These are phyloP conservation scores for Pelodytes ibericus DNA, from an alignment of 2,797 vertebrate species.

Conservation along the genomic window DNA sequence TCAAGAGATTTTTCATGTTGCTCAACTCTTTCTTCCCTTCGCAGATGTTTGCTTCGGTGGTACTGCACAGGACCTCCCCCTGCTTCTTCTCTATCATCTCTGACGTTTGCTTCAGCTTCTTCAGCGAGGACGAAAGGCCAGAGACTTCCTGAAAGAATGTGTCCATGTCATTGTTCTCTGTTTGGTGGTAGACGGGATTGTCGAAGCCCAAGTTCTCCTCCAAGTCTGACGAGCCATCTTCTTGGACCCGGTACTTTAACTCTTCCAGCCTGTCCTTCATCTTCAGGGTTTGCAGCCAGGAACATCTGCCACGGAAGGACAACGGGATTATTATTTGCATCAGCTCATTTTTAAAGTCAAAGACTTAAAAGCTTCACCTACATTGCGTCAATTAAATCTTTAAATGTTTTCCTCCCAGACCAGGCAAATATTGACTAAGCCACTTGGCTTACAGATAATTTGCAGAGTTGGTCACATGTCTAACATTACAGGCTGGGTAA, in stretches of 20 bases:
- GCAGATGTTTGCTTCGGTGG: conserved; percentile 56
- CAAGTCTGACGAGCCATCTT: conserved; percentile 46
- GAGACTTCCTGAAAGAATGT: conserved; percentile 62
- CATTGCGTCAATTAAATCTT: conserved; percentile 54
- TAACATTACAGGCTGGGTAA: conserved; percentile 36
- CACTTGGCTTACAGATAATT: conserved; percentile 49
- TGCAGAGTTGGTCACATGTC: conserved; percentile 50
- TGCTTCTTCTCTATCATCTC: conserved; percentile 61
- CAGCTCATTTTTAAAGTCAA: conserved; percentile 6
- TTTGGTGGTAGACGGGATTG: conserved; percentile 55
- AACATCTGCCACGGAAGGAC: conserved; percentile 15
- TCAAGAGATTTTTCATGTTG: conserved; percentile 56
- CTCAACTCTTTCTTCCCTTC: conserved; percentile 58
- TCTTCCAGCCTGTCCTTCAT: conserved; percentile 71
- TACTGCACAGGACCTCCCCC: conserved; percentile 66
- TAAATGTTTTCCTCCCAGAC: conserved; percentile 50
- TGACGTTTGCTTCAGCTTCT: conserved; percentile 60
- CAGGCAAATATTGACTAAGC: conserved; percentile 64
- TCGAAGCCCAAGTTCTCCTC: conserved; percentile 50
- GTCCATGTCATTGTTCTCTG: conserved; percentile 37
- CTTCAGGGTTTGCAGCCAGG: conserved; percentile 15
- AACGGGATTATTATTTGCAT: neutral
- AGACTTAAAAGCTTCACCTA: conserved; percentile 15
- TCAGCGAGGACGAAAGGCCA: conserved; percentile 58
- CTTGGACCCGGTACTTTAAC: conserved; percentile 51